Conservation (phyloP, 2,888 invertebrate species). For the Steinernema scapterisci region DNA sequence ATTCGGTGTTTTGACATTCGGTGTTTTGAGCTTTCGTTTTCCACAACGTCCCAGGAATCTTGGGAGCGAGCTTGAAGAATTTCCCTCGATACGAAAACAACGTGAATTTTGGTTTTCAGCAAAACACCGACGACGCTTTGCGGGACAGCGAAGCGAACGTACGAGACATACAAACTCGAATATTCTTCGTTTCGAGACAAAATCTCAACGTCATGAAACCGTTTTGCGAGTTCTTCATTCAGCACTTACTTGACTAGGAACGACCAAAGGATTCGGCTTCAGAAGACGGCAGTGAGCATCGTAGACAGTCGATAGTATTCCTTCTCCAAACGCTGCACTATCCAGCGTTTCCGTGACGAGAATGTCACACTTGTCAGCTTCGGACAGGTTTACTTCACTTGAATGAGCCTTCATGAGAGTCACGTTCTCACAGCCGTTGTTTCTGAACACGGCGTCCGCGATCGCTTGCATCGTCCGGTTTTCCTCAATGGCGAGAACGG, state of each 20-base stretch:
- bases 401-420: conserved; percentile 36
- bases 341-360: conserved; percentile 41
- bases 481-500: neutral
- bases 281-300: conserved; percentile 39
- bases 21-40: too few relatives aligned
- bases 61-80: too few relatives aligned
- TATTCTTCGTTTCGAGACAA: too few relatives aligned
- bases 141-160: too few relatives aligned
- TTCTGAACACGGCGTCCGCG: conserved; percentile 32
- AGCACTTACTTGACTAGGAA: conserved; percentile 37
- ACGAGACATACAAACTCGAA: too few relatives aligned
- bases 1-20: too few relatives aligned
- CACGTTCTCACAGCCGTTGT: conserved; percentile 33
- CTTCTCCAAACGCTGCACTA: conserved; percentile 40
- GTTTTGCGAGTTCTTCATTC: too few relatives aligned
- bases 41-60: too few relatives aligned
- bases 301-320: conserved; percentile 35
- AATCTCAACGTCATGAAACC: too few relatives aligned
- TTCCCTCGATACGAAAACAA: too few relatives aligned
- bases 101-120: too few relatives aligned
- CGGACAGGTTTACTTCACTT: conserved; percentile 13
- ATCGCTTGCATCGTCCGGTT: conserved; percentile 15
- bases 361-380: conserved; percentile 31
- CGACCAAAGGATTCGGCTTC: conserved; percentile 30
- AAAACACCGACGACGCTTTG: too few relatives aligned